phyloP scores from a whole-genome alignment of 2,797 vertebrate species.

The Tympanoctomys barrerae region DNA sequence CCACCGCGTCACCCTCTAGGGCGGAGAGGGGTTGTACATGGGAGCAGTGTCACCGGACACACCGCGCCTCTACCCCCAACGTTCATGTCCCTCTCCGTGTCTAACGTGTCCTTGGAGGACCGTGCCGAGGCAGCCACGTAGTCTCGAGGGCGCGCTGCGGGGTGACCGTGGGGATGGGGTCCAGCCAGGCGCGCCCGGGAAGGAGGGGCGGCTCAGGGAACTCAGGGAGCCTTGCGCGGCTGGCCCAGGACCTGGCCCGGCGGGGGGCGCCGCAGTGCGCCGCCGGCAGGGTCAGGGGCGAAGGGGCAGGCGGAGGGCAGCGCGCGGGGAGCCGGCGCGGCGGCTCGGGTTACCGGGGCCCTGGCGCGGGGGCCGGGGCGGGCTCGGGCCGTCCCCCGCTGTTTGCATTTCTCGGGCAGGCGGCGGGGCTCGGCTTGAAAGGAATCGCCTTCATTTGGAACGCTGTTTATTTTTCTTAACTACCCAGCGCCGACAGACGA shows the following conservation, averaged over 20 bases:
- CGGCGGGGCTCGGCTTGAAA: constrained; percentile 88
- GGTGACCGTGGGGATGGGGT: not conserved
- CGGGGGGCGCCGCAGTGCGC: constrained; percentile 36
- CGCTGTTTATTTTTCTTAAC: constrained; percentile 91
- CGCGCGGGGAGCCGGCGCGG: constrained; percentile 85
- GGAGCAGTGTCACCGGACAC: not conserved
- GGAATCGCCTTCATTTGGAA: constrained; percentile 89
- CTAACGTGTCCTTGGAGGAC: not conserved
- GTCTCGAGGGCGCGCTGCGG: not conserved
- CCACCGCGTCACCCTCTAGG: too few relatives aligned
- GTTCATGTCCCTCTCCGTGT: not conserved
- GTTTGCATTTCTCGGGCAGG: constrained; percentile 88
- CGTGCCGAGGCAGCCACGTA: constrained; percentile 24
- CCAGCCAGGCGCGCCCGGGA: not conserved
- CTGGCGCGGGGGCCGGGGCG: constrained; percentile 86
- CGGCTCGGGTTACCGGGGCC: constrained; percentile 87
- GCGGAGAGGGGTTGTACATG: not conserved
- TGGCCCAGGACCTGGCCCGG: not conserved
- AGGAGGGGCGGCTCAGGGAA: not conserved
- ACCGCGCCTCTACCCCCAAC: not conserved
- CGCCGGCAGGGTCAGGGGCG: constrained; percentile 92
- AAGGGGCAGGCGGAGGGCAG: constrained; percentile 94
- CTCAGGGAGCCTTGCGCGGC: not conserved
- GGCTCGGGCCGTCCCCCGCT: constrained; percentile 78
- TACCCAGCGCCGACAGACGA: constrained; percentile 87